Evolutionary conservation across 1,140 invertebrate genomes (phyloP), one percentile per base, ranked within the genome.

Genomic region (Streblospio benedicti): DNA sequence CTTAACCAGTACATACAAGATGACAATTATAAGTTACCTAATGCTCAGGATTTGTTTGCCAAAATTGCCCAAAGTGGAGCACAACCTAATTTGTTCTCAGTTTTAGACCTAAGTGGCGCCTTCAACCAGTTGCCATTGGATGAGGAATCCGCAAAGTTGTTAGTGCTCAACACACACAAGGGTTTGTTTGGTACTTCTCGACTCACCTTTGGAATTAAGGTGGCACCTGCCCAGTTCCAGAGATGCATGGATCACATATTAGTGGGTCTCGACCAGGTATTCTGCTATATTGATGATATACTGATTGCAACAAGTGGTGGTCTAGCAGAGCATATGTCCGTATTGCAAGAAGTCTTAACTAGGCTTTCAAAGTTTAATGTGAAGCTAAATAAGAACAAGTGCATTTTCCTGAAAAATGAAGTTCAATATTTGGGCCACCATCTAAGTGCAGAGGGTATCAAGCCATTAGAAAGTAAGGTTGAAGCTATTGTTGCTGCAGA

Each of bases 211-310:
- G 80, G 77, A 16, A 71, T 82, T 14, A 75, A 77, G 60, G 71
- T 69, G 3, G 80, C 79, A 0, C 78, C 79, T 18, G 58, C 68
- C 14, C 72, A 78, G 54, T 83, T 83, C 58, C 75, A 83, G 60
- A 28, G 67, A 59, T 65, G 74, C 31, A 76, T 83, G 31, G 73
- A 78, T 47, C 49, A 69, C 58, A 32, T 70, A 4, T 61, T 81
- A 56, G 30, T n/a, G 33, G 49, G 57, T 33, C 31, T 51, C 51
- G 18, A 58, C 6, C 20, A 31, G 1, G 50, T 12, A 20, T n/a
- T 28, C 23, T 20, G 49, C 31, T 51, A 2, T 3, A 16, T 51
- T 28, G 49, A 51, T 28, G 49, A 51, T 28, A 51, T 51, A 27
- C 49, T 51, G 18, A 28, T 51, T 20, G 28, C 49, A 28, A 28